phyloP scores from a whole-genome alignment of 2,797 vertebrate species.

The Sternotherus odoratus region DNA sequence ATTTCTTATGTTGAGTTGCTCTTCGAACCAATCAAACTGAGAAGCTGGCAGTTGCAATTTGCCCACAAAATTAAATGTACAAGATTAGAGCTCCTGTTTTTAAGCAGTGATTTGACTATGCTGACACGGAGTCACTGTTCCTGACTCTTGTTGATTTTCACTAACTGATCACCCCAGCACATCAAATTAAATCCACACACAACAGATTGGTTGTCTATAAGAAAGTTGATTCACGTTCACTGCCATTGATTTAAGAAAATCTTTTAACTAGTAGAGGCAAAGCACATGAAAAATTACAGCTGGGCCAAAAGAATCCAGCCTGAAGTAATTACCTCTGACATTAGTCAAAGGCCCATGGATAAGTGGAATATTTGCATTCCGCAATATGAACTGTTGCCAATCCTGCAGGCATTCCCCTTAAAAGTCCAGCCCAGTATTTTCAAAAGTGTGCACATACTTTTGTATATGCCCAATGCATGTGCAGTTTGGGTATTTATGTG shows the following conservation, averaged over 20 bases:
- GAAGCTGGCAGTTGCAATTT: constrained; percentile 32
- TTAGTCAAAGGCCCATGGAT: not conserved
- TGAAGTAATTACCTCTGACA: not conserved
- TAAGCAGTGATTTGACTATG: constrained; percentile 50
- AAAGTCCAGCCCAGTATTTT: not conserved
- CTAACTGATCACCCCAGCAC: not conserved
- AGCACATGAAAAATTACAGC: constrained; percentile 18
- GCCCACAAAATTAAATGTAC: constrained; percentile 35
- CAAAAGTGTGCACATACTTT: rapidly evolving
- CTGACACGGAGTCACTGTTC: constrained; percentile 56
- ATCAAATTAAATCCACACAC: constrained; percentile 25
- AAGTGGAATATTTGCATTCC: not conserved
- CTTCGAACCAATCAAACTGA: constrained; percentile 62
- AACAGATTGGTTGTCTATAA: not conserved
- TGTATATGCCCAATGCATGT: rapidly evolving
- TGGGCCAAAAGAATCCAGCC: not conserved
- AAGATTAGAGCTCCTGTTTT: constrained; percentile 37
- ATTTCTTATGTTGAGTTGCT: constrained; percentile 53
- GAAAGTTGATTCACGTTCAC: not conserved
- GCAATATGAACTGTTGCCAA: not conserved
- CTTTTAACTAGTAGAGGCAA: not conserved
- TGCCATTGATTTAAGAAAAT: constrained; percentile 16
- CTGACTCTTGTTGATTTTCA: constrained; percentile 11
- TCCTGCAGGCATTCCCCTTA: not conserved
- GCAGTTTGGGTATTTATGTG: not conserved